Percentiles rank a stretch among this genome's conserved stretches.
phyloP scores from a whole-genome alignment of 2,888 invertebrate species.

The Magallana nippona region DNA sequence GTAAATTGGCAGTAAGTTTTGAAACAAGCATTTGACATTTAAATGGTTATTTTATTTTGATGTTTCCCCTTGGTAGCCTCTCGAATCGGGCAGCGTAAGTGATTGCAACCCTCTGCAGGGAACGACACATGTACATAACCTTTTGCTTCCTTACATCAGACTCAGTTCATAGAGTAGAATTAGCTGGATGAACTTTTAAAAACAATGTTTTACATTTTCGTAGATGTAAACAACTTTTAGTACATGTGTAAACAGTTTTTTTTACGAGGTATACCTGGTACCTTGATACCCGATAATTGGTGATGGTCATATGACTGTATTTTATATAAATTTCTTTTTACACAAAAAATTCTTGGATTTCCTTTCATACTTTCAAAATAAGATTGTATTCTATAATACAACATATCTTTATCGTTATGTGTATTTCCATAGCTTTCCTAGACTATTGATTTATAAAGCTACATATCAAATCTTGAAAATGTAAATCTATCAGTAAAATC shows the following conservation, averaged over 20 bases:
- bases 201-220: not conserved
- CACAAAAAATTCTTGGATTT: no score
- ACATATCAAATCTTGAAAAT: no score
- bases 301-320: not conserved
- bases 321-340: not conserved
- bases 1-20: no score
- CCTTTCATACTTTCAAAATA: no score
- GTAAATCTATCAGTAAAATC: no score
- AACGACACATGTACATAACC: not conserved
- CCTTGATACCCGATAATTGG: not conserved
- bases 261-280: not conserved
- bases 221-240: not conserved
- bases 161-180: not conserved
- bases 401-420: no score
- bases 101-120: not conserved
- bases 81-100: slow-evolving; percentile 6
- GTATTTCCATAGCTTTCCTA: no score
- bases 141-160: not conserved
- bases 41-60: not conserved
- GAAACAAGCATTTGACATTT: no score
- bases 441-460: no score
- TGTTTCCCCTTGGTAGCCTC: slow-evolving; percentile 20
- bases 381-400: no score
- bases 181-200: not conserved
- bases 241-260: not conserved